Percentiles rank a stretch among this genome's conserved stretches.
Conservation (phyloP, 1,140 invertebrate species). For the Chrysoperla carnea region DNA sequence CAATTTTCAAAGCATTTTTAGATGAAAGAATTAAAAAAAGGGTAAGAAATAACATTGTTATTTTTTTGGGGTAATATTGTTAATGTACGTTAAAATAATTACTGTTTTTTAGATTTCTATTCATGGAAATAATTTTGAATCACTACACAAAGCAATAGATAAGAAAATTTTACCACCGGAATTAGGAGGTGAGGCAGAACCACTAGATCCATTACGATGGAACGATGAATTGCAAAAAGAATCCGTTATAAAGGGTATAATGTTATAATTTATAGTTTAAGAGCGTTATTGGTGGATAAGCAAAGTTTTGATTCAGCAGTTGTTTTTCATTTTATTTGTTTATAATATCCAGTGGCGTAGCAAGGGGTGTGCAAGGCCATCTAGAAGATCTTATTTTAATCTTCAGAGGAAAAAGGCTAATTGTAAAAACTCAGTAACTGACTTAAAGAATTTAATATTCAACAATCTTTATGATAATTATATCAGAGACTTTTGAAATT, state of each 20-base stretch:
- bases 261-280: too few species aligned
- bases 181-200: neutral
- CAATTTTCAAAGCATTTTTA: constrained; percentile 26
- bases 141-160: constrained; percentile 4
- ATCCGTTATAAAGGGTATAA: neutral
- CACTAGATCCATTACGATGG: neutral
- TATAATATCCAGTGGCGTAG: too few species aligned
- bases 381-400: too few species aligned
- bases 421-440: too few species aligned
- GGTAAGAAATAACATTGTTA: constrained; percentile 8
- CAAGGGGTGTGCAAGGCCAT: too few species aligned
- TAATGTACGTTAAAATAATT: neutral
- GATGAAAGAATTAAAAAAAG: constrained; percentile 24
- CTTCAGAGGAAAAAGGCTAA: too few species aligned
- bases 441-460: too few species aligned
- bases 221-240: neutral
- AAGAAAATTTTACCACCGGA: constrained; percentile 4
- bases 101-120: constrained; percentile 1
- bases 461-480: too few species aligned
- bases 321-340: too few species aligned
- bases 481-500: too few species aligned
- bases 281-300: too few species aligned
- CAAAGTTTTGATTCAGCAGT: too few species aligned
- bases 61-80: neutral
- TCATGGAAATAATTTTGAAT: constrained; percentile 1